phyloP scores from a whole-genome alignment of 2,888 invertebrate genomes.

The Cheiracanthium punctorium region DNA sequence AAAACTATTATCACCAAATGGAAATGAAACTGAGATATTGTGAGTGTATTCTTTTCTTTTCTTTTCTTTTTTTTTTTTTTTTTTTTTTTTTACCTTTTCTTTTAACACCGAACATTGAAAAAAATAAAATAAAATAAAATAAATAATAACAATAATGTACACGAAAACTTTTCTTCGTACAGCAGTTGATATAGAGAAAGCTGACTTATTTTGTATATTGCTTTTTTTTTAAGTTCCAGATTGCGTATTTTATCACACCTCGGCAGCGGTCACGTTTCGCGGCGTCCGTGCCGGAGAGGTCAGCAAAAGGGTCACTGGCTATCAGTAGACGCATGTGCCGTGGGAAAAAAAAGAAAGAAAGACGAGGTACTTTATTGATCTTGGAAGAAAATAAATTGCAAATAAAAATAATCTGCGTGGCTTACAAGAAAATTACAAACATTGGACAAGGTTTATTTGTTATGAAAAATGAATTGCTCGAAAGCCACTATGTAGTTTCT shows the following conservation, averaged over 20 bases:
- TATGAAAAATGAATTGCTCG: neutral
- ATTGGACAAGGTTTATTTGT: neutral
- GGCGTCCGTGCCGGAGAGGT: neutral
- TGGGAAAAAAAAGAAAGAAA: neutral
- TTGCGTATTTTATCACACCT: conserved; percentile 17
- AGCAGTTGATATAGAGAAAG: neutral
- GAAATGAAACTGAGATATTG: neutral
- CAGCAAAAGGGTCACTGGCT: neutral
- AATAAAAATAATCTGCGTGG: neutral
- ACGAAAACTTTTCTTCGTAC: neutral
- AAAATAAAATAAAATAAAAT: no score
- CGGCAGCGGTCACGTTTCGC: neutral
- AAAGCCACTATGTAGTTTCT: neutral
- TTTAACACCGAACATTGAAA: neutral
- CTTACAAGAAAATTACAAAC: neutral
- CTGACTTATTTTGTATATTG: neutral
- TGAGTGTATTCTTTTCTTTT: no score
- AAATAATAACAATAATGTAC: no score
- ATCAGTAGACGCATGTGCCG: conserved; percentile 15
- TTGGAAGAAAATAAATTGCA: neutral
- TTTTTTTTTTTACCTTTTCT: neutral
- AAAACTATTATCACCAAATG: neutral
- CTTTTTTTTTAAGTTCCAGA: neutral
- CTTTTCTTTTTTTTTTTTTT: no score
- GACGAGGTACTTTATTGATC: neutral